Conservation (phyloP, 2,113 vertebrate species). For the Periophthalmus modestus region DNA sequence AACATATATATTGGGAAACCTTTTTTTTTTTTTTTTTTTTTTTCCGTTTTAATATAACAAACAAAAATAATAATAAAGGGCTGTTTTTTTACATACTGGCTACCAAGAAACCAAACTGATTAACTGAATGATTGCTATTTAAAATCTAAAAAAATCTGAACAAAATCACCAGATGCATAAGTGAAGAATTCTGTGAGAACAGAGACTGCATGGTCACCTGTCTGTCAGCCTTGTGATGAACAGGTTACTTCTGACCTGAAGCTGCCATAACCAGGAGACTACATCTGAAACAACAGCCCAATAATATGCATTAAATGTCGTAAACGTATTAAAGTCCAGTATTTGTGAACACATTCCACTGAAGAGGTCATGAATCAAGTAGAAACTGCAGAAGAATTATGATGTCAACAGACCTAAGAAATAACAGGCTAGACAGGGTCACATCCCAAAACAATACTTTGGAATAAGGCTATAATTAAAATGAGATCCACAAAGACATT, state of each 20-base stretch:
- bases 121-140: not conserved
- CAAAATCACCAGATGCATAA: too few species aligned
- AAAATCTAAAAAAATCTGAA: not conserved
- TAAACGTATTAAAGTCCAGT: not conserved
- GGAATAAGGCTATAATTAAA: constrained; percentile 10
- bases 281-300: not conserved
- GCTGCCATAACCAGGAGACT: too few species aligned
- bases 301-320: not conserved
- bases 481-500: not conserved
- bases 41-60: too few species aligned
- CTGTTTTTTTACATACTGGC: too few species aligned
- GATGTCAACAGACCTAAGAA: constrained; percentile 20
- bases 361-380: not conserved
- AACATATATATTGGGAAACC: too few species aligned
- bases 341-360: not conserved
- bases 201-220: not conserved
- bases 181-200: too few species aligned
- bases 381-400: not conserved
- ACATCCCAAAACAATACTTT: constrained; percentile 34
- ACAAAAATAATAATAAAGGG: too few species aligned
- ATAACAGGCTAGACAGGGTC: constrained; percentile 19
- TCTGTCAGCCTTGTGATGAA: not conserved
- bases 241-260: not conserved
- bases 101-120: too few species aligned
- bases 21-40: too few species aligned